Conservation (phyloP, 2,888 invertebrate species). For the Drosophila cognata region DNA sequence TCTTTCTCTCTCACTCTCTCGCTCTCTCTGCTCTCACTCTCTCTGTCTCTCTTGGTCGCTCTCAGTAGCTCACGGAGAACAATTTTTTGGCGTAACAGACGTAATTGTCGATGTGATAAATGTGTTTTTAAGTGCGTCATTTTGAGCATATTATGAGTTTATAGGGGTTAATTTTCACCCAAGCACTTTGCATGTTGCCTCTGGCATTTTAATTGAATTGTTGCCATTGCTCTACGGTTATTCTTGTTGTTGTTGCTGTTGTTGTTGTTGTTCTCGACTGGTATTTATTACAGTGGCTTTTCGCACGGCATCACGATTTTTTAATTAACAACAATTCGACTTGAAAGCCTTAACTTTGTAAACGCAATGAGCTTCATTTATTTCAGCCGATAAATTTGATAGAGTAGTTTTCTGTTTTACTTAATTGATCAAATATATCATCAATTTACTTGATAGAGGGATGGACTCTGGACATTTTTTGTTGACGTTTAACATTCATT, state of each 20-base stretch:
- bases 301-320: conserved; percentile 62
- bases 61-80: background rate
- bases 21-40: background rate
- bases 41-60: conserved; percentile 1
- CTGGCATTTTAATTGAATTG: conserved; percentile 81
- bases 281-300: conserved; percentile 63
- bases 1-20: background rate
- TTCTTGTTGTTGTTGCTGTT: conserved; percentile 19
- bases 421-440: background rate
- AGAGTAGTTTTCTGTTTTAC: background rate
- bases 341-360: conserved; percentile 11
- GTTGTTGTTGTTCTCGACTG: conserved; percentile 29
- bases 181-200: conserved; percentile 69
- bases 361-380: background rate
- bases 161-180: conserved; percentile 79
- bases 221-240: conserved; percentile 61
- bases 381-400: background rate
- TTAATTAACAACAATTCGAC: conserved; percentile 63
- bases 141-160: conserved; percentile 80
- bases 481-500: background rate
- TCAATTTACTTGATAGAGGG: background rate
- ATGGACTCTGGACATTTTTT: background rate
- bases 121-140: conserved; percentile 81
- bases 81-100: conserved; percentile 55
- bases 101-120: conserved; percentile 81